Conservation (phyloP, 2,888 invertebrate species). For the Ochropleura plecta region DNA sequence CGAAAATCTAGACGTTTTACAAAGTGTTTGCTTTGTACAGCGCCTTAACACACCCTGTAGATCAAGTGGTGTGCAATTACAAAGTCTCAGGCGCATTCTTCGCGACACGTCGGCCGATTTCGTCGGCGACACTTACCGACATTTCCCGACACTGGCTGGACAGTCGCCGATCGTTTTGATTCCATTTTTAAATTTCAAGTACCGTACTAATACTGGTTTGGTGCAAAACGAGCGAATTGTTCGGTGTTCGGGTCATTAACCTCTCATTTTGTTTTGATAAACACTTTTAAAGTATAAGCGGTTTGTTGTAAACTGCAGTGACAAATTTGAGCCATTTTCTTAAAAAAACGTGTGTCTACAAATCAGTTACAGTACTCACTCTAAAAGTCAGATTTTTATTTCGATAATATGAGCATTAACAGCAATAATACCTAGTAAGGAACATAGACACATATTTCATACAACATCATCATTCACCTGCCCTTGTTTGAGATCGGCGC, state of each 20-base stretch:
- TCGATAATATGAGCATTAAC: too few relatives aligned
- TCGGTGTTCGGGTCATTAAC: slow-evolving; percentile 64
- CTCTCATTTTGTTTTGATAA: slow-evolving; percentile 53
- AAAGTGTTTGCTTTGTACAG: too few relatives aligned
- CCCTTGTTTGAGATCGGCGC: background rate
- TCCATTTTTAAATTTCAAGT: slow-evolving; percentile 69
- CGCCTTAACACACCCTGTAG: slow-evolving; percentile 67
- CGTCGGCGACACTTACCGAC: slow-evolving; percentile 60
- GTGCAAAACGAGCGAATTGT: slow-evolving; percentile 55
- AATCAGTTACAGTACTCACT: too few relatives aligned
- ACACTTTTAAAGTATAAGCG: slow-evolving; percentile 26
- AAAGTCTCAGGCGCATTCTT: slow-evolving; percentile 81
- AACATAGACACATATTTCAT: too few relatives aligned
- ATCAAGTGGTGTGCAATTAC: slow-evolving; percentile 77
- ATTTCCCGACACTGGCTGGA: slow-evolving; percentile 48
- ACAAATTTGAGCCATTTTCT: too few relatives aligned
- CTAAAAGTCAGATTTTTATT: too few relatives aligned
- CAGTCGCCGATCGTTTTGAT: slow-evolving; percentile 61
- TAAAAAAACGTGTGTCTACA: too few relatives aligned
- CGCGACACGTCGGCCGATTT: slow-evolving; percentile 81
- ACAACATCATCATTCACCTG: too few relatives aligned
- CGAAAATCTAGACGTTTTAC: too few relatives aligned
- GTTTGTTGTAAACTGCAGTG: too few relatives aligned
- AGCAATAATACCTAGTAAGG: too few relatives aligned
- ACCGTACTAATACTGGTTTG: slow-evolving; percentile 68